Base-by-base conservation (phyloP, 1,140 invertebrate species). In the Pygmarrhopalites habei region DNA sequence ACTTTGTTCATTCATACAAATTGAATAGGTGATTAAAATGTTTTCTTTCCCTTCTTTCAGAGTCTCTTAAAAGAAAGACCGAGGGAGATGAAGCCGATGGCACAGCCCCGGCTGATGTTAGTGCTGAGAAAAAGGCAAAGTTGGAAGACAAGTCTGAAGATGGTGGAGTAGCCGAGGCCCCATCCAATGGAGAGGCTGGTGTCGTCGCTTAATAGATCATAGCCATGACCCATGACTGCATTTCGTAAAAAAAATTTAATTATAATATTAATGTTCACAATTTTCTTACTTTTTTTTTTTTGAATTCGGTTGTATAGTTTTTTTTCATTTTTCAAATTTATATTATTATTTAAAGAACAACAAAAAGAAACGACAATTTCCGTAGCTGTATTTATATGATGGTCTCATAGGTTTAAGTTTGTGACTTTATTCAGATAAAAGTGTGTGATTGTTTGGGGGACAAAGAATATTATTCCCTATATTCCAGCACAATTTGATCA, bases 121-220 rank as follows among this genome's bases (percentile, higher is more conserved):
- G 49, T 30, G 61, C 60, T 41, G 65, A 67, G 51, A 67, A 67
- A 51, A 67, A 67, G 55, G 65, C 65, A 15, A 67, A 67, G 57
- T 41, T 67, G 30, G 65, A 62, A 55, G 65, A 67, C 43, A 63
- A 67, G 57, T 58, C 60, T 52, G 65, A 67, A 58, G 65, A 59
- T 14, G 56, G 32, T 26, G 62, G 10, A 29, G 57, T 59, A 39
- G 57, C 44, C 15, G 57, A 52, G 28, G 25, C 57, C 26, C 15
- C 65, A 15, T 29, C 58, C 39, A 67, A 67, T 41, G 65, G 65
- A 25, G 65, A 63, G 32, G 59, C 53, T 51, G 65, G 56, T 53
- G 61, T 66, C 43, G 56, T 52, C 29, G 65, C 57, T 53, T 66
- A 66, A 66, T 23, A 41, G n/a, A n/a, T n/a, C n/a, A n/a, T n/a